Base-by-base conservation (phyloP, 2,797 vertebrate species). In the Rhinatrema bivittatum region DNA sequence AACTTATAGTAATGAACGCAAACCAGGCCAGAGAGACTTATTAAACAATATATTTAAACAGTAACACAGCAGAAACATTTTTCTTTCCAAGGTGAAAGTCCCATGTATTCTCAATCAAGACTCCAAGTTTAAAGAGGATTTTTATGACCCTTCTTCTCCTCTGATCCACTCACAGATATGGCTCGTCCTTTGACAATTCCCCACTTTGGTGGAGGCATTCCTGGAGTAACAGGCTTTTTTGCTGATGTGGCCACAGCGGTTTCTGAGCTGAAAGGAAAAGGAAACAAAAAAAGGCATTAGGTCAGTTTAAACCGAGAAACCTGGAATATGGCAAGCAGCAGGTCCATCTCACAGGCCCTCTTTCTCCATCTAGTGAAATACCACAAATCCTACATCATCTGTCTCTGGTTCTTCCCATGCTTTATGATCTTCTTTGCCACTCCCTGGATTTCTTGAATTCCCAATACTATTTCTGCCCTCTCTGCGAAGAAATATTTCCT, bases 111-210 rank as follows among this genome's bases (percentile, higher is more conserved):
- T 27, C 14, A 27, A 27, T 14, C 7, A 25, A 27, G 12, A 27
- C 27, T 11, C 5, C n/a, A 8, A 5, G 23, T 24, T 6, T 24
- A 23, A 11, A 24, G 10, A 9, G 10, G 7, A 11, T 5, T 10
- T 24, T 24, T 7, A 7, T 24, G 11, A 24, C 7, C 42, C n/a
- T 19, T 13, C 1, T 0, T 11, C 6, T 0, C 1, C 0, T 4
- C 24, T 11, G 9, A 16, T 17, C 31, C 42, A 17, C 52, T 91
- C 62, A 94, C 56, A 95, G 75, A 39, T 89, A 93, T 0, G 92
- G 91, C 61, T 98, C 71, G 20, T 98, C 95, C 20, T 61, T 82
- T 13, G 94, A 98, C 18, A 97, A 74, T 2, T 79, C 37, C n/a
- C 39, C 84, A 87, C 16, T 70, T 81, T 46, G 60, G 76, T 4